phyloP scores from a whole-genome alignment of 37 sponge, comb jelly and placozoan genomes.

The Halichondria panicea region DNA sequence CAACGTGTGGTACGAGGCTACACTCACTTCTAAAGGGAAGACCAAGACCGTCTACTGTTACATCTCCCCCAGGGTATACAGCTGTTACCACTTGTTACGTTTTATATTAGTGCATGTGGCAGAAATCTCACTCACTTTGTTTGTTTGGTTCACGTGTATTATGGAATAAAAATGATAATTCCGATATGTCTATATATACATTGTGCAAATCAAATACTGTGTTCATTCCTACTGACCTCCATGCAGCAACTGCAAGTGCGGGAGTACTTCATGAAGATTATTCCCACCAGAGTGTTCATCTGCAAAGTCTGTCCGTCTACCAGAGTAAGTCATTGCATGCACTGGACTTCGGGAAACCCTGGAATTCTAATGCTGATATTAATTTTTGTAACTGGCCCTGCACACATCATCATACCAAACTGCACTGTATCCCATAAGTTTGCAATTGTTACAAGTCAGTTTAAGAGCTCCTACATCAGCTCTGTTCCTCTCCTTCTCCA shows the following conservation, averaged over 20 bases:
- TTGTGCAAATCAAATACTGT: background rate
- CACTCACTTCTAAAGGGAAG: slow-evolving; percentile 6
- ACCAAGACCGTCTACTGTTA: slow-evolving; percentile 78
- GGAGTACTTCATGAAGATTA: slow-evolving; percentile 69
- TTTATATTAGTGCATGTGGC: background rate
- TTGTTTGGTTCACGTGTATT: background rate
- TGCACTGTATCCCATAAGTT: background rate
- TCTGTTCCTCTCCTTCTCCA: background rate
- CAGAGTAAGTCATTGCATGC: slow-evolving; percentile 23
- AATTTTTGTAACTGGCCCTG: too few species aligned
- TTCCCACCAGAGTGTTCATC: slow-evolving; percentile 68
- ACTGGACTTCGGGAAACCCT: background rate
- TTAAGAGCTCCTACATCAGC: background rate
- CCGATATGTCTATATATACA: background rate
- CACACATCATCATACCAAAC: too few species aligned
- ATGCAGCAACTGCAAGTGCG: slow-evolving; percentile 76
- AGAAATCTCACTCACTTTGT: background rate
- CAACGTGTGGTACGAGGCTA: slow-evolving; percentile 66
- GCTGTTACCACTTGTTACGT: background rate
- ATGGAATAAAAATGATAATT: background rate
- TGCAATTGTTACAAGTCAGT: background rate
- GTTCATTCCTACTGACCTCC: background rate
- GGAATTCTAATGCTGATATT: background rate
- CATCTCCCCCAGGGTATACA: slow-evolving; percentile 63
- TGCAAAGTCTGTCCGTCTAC: slow-evolving; percentile 79